A percentile compares a stretch with the other conserved stretches of the same genome.
phyloP scores from a whole-genome alignment of 2,113 vertebrate species.

The Tragulus kanchil region DNA sequence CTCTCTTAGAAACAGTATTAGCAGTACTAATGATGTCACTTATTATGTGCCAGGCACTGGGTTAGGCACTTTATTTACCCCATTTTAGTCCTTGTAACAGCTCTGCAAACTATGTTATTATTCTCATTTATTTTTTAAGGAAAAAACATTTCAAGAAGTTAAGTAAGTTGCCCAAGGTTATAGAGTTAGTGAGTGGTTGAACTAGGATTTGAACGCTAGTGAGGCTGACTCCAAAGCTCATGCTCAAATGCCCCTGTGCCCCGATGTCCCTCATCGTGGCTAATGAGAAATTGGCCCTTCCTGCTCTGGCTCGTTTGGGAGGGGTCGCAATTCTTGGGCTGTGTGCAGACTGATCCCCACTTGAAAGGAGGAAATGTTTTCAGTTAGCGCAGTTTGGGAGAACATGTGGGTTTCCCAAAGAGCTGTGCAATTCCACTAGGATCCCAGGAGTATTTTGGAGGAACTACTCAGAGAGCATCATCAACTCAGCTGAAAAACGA shows the following conservation, averaged over 20 bases:
- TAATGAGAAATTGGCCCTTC: constrained; percentile 3
- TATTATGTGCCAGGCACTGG: constrained; percentile 69
- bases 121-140: constrained; percentile 50
- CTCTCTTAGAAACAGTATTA: constrained; percentile 64
- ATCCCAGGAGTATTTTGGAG: not conserved
- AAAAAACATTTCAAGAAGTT: constrained; percentile 76
- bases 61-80: constrained; percentile 73
- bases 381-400: not conserved
- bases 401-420: not conserved
- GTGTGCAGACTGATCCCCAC: not conserved
- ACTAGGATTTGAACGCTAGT: constrained; percentile 24
- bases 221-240: constrained; percentile 66
- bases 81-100: constrained; percentile 73
- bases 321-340: not conserved
- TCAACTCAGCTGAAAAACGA: not conserved
- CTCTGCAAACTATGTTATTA: constrained; percentile 76
- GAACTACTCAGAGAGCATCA: not conserved
- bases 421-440: not conserved
- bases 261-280: not conserved
- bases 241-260: constrained; percentile 31
- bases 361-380: not conserved
- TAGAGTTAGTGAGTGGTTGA: constrained; percentile 53
- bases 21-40: constrained; percentile 32
- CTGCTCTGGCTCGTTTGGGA: not conserved
- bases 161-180: constrained; percentile 79